These are phyloP conservation scores for Pocillopora meandrina DNA, from an alignment of 92 coral and sea anemone species.

Conservation along the genomic window DNA sequence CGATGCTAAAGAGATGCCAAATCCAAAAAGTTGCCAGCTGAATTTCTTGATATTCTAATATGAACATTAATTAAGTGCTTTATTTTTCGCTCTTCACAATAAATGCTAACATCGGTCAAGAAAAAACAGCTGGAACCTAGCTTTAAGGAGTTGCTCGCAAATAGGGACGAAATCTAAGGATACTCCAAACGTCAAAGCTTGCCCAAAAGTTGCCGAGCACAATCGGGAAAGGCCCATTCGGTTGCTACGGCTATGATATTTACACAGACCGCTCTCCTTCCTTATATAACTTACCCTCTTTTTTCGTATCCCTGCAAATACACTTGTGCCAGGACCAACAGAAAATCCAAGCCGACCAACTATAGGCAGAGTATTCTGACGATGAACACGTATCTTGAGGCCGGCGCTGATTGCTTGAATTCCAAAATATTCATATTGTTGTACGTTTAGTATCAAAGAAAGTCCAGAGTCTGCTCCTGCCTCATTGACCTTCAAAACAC, in stretches of 20 bases:
- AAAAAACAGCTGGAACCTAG: too few species aligned
- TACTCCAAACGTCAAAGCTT: too few species aligned
- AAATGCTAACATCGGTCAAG: too few species aligned
- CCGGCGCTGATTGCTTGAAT: conserved; percentile 39
- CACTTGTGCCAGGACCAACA: conserved; percentile 52
- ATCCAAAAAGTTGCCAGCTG: too few species aligned
- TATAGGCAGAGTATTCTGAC: conserved; percentile 59
- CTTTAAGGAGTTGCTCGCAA: too few species aligned
- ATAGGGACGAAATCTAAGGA: too few species aligned
- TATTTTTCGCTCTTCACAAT: too few species aligned
- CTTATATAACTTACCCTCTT: conserved; percentile 30
- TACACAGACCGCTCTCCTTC: too few species aligned
- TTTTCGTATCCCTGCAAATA: conserved; percentile 58
- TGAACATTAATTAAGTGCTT: too few species aligned
- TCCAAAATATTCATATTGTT: conserved; percentile 53
- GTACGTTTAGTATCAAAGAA: conserved; percentile 28
- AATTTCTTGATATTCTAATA: too few species aligned
- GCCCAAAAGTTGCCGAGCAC: too few species aligned
- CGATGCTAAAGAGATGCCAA: too few species aligned
- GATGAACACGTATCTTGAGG: conserved; percentile 59
- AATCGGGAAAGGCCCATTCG: not conserved
- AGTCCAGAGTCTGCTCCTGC: conserved; percentile 61
- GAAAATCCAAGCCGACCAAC: conserved; percentile 62
- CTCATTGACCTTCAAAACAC: conserved; percentile 38
- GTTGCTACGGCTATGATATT: not conserved